These are phyloP conservation scores for Operophtera brumata DNA, from an alignment of 2,888 invertebrate genomes.

Conservation along the genomic window DNA sequence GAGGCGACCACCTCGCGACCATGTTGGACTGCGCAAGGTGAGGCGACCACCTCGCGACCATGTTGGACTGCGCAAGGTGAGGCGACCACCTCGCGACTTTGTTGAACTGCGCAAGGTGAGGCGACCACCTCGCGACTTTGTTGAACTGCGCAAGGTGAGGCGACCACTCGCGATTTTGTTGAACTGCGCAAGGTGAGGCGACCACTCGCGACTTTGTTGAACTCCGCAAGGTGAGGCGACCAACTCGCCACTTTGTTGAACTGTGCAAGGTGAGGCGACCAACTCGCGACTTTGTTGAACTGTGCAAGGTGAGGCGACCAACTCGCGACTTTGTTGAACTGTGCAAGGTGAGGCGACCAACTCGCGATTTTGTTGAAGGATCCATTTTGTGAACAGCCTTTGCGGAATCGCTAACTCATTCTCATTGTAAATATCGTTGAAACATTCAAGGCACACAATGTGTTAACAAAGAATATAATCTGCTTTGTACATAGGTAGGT, in stretches of 20 bases:
- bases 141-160: constrained; percentile 58
- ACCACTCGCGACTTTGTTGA: too few relatives aligned
- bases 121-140: too few relatives aligned
- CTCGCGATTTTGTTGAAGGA: constrained; percentile 47
- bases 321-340: too few relatives aligned
- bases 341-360: constrained; percentile 51
- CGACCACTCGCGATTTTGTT: too few relatives aligned
- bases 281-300: too few relatives aligned
- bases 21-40: constrained; percentile 54
- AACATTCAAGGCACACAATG: constrained; percentile 4
- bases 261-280: constrained; percentile 59
- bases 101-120: constrained; percentile 59
- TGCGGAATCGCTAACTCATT: constrained; percentile 25
- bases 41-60: too few relatives aligned
- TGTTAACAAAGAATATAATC: constrained; percentile 25
- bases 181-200: constrained; percentile 58
- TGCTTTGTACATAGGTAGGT: not conserved
- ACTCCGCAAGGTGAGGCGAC: constrained; percentile 58
- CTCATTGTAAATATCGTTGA: constrained; percentile 9
- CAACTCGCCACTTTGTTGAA: too few relatives aligned
- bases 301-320: constrained; percentile 60
- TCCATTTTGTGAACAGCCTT: constrained; percentile 39
- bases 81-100: too few relatives aligned
- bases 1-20: constrained; percentile 50
- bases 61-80: constrained; percentile 59